Conservation (phyloP, 1,140 invertebrate genomes). For the Drosophila obscura region DNA sequence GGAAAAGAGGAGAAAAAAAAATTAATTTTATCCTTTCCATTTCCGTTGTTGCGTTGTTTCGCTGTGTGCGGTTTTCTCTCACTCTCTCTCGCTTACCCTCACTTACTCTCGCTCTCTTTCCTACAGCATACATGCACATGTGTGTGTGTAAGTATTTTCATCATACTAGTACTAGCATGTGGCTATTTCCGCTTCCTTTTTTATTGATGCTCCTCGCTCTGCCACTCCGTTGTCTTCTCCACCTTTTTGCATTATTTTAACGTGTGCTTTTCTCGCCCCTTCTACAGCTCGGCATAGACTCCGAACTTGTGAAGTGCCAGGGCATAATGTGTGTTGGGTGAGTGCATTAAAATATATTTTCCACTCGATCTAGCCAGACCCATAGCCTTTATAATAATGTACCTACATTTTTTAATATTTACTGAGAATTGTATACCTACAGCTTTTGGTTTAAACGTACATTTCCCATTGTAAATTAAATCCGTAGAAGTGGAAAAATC, state of each 20-base stretch:
- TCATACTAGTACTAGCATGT: too few relatives aligned
- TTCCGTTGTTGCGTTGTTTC: slow-evolving; percentile 39
- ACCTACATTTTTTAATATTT: too few relatives aligned
- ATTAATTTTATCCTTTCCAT: slow-evolving; percentile 78
- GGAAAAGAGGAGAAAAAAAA: slow-evolving; percentile 48
- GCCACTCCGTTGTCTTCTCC: slow-evolving; percentile 19
- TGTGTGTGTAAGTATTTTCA: slow-evolving; percentile 17
- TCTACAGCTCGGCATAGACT: not conserved
- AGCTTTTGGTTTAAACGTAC: too few relatives aligned
- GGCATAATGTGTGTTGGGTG: too few relatives aligned
- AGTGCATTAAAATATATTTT: too few relatives aligned
- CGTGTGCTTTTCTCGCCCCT: slow-evolving; percentile 40
- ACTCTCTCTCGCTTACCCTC: too few relatives aligned
- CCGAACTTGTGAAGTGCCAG: not conserved
- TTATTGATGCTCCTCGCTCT: slow-evolving; percentile 11
- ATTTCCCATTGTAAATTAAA: too few relatives aligned
- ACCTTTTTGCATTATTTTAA: slow-evolving; percentile 67
- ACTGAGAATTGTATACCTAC: too few relatives aligned
- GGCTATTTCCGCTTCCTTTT: slow-evolving; percentile 16
- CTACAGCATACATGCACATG: not conserved
- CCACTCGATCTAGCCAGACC: too few relatives aligned
- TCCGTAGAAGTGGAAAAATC: too few relatives aligned
- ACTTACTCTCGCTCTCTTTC: not conserved
- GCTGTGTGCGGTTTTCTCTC: slow-evolving; percentile 11
- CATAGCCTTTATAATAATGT: too few relatives aligned